phyloP scores from a whole-genome alignment of 2,888 invertebrate genomes.

The Drosophila bunnanda region DNA sequence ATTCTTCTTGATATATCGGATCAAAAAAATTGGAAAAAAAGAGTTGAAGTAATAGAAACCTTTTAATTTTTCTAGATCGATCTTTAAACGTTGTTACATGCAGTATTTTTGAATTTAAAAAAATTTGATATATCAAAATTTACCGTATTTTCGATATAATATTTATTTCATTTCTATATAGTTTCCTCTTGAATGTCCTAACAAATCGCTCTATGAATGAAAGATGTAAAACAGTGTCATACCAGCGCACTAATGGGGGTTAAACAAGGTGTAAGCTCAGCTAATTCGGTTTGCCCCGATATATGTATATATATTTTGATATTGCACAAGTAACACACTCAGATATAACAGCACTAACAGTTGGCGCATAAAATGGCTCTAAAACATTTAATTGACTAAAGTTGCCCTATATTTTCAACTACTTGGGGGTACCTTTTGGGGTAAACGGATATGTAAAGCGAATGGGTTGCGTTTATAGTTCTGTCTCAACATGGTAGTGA shows the following conservation, averaged over 20 bases:
- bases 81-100: no score
- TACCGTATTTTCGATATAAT: no score
- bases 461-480: conserved; percentile 34
- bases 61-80: no score
- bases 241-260: neutral
- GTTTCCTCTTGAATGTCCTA: neutral
- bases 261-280: conserved; percentile 44
- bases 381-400: conserved; percentile 79
- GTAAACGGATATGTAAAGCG: conserved; percentile 49
- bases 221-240: neutral
- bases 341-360: conserved; percentile 71
- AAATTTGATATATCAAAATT: no score
- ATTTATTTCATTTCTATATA: neutral
- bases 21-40: no score
- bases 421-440: conserved; percentile 36
- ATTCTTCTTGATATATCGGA: no score
- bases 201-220: neutral
- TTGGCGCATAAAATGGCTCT: conserved; percentile 75
- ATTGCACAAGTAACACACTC: conserved; percentile 58
- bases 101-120: no score
- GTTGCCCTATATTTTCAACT: conserved; percentile 61
- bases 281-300: conserved; percentile 39
- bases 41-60: no score
- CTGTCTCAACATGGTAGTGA: conserved; percentile 53
- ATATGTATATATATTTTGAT: conserved; percentile 10